Evolutionary conservation across 2,888 invertebrate genomes (phyloP).

Genomic region (Orthosia incerta): DNA sequence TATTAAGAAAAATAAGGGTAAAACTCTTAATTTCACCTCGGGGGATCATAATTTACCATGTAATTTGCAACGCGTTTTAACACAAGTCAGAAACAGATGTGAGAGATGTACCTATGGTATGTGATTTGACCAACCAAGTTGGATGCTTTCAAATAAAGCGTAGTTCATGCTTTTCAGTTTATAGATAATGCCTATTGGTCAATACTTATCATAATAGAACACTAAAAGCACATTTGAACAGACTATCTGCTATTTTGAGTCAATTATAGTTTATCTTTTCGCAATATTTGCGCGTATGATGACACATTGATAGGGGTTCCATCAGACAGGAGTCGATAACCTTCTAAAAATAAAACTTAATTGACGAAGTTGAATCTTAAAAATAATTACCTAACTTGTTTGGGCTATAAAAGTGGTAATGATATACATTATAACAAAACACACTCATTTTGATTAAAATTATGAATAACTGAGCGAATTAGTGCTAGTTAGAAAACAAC

Average conservation of each 20-base stretch:
- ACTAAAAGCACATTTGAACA: constrained; percentile 35
- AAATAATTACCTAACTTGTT: constrained; percentile 3
- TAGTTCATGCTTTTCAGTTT: neutral
- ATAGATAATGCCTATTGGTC: constrained; percentile 19
- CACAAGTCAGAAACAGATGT: neutral
- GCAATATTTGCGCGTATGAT: constrained; percentile 38
- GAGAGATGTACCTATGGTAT: too few species aligned
- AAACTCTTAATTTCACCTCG: constrained; percentile 39
- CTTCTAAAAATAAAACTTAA: constrained; percentile 9
- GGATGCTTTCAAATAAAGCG: neutral
- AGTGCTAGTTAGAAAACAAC: constrained; percentile 29
- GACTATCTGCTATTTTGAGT: constrained; percentile 37
- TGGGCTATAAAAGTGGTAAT: neutral
- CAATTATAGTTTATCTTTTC: constrained; percentile 42
- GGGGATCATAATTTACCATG: constrained; percentile 42
- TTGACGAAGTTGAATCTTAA: constrained; percentile 15
- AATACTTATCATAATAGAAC: constrained; percentile 39
- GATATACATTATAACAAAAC: constrained; percentile 14
- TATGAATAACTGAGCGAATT: constrained; percentile 29
- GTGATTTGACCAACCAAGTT: constrained; percentile 15
- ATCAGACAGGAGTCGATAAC: constrained; percentile 17
- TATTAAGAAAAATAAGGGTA: constrained; percentile 45
- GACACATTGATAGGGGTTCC: constrained; percentile 21
- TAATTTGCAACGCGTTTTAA: neutral
- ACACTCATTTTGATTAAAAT: constrained; percentile 36